These are phyloP conservation scores for Drosophila nigromelanica DNA, from an alignment of 1,140 invertebrate species.

Conservation along the genomic window DNA sequence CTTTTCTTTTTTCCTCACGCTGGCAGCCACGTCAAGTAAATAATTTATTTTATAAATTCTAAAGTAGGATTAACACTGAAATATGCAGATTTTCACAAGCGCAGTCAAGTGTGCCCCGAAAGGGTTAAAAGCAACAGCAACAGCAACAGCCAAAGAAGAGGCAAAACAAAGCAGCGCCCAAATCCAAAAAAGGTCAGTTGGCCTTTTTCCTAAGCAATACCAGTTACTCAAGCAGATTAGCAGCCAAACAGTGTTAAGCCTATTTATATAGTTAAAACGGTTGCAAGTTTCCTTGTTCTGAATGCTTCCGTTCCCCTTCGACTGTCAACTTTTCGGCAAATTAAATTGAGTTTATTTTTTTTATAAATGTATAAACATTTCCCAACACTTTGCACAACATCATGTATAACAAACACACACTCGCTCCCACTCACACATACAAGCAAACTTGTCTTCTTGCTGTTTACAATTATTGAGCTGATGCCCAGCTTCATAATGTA, in stretches of 20 bases:
- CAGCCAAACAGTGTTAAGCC: conserved; percentile 69
- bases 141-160: conserved; percentile 22
- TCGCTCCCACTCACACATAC: conserved; percentile 22
- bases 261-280: conserved; percentile 74
- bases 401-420: conserved; percentile 40
- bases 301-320: conserved; percentile 11
- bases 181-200: conserved; percentile 53
- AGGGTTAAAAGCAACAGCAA: conserved; percentile 52
- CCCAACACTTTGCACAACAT: conserved; percentile 63
- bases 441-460: conserved; percentile 5
- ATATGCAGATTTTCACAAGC: conserved; percentile 71
- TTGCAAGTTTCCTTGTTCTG: conserved; percentile 32
- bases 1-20: conserved; percentile 22
- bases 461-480: conserved; percentile 76
- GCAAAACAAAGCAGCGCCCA: conserved; percentile 29
- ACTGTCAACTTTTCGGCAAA: conserved; percentile 71
- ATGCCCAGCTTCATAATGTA: conserved; percentile 25
- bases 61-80: conserved; percentile 79
- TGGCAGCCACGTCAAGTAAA: conserved; percentile 59
- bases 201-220: conserved; percentile 39
- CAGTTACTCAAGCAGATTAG: conserved; percentile 65
- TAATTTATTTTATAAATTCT: conserved; percentile 81
- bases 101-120: conserved; percentile 53
- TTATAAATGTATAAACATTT: conserved; percentile 78
- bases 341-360: conserved; percentile 75